Evolutionary conservation across 2,113 vertebrate genomes (phyloP).

Genomic region (Oxygymnocypris stewartii): DNA sequence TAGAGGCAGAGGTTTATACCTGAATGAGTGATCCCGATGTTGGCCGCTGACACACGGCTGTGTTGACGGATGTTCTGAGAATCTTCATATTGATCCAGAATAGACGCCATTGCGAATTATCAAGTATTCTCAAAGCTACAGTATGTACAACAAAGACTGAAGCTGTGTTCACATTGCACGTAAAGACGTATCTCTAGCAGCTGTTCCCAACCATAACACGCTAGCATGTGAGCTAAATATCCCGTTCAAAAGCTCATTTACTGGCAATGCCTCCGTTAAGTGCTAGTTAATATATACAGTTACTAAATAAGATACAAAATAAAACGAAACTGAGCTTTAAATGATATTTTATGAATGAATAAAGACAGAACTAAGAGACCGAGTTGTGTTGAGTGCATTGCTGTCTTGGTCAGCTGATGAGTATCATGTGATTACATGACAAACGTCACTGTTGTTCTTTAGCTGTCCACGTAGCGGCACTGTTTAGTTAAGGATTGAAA

Average conservation of each 20-base stretch:
- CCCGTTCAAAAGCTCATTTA: not conserved
- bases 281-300: not conserved
- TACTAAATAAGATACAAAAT: not conserved
- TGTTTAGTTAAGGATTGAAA: not conserved
- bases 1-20: conserved; percentile 72
- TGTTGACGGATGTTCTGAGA: conserved; percentile 81
- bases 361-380: not conserved
- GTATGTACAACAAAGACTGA: not conserved
- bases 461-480: conserved; percentile 50
- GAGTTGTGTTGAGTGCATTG: conserved; percentile 5
- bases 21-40: conserved; percentile 88
- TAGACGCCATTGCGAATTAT: conserved; percentile 83
- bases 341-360: not conserved
- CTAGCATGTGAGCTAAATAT: conserved; percentile 22
- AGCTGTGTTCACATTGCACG: not conserved
- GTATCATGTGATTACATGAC: conserved; percentile 63
- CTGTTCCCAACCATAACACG: not conserved
- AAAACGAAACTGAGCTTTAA: not conserved
- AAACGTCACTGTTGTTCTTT: not conserved
- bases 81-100: conserved; percentile 94
- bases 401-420: conserved; percentile 66
- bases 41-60: conserved; percentile 70
- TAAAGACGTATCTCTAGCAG: not conserved
- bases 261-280: not conserved
- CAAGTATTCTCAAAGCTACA: not conserved